Base-by-base conservation (phyloP, 2,113 vertebrate genomes). In the Odontesthes bonariensis region DNA sequence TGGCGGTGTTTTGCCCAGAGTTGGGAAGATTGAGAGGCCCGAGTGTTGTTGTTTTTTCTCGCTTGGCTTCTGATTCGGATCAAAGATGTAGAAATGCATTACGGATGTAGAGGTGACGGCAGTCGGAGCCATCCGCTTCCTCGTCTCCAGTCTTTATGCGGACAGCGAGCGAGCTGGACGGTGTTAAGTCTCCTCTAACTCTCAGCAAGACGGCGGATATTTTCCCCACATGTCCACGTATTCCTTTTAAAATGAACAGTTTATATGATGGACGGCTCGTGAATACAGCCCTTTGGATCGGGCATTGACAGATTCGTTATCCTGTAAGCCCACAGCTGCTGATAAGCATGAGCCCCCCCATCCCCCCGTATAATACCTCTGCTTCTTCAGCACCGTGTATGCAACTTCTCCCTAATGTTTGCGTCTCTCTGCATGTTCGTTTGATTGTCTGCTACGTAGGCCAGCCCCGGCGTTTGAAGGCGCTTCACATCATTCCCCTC, bases 401-500 rank as follows among this genome's bases (percentile, higher is more conserved):
- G 69, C 75, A 68, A 49, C 51, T 75, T 70, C 69, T 80, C 68
- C 69, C 69, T 65, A 16, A 73, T 52, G 55, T 75, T 49, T 62
- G 49, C 78, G 53, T 63, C 63, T 35, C 47, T 79, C 73, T 79
- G 75, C 77, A 75, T 42, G 64, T 83, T 61, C 16, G 8, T 71
- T 32, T 33, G 60, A 75, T 38, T 51, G 75, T 86, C 22, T 72
- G 22, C 63, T 42, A 8, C 32, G 4, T 59, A 56, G 64, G 61
- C 5, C 0, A 38, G 49, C 64, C 75, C 79, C 52, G 8, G 51
- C 55, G 44, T 83, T 74, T 53, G 1, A 75, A 64, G 69, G 83
- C 75, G 74, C 80, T 85, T 69, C 10, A 46, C 70, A 58, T 76
- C 32, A 17, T 22, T 79, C 77, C 40, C 65, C 69, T 78, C 44